phyloP scores from a whole-genome alignment of 1,140 invertebrate genomes.

The Meloidogyne exigua region DNA sequence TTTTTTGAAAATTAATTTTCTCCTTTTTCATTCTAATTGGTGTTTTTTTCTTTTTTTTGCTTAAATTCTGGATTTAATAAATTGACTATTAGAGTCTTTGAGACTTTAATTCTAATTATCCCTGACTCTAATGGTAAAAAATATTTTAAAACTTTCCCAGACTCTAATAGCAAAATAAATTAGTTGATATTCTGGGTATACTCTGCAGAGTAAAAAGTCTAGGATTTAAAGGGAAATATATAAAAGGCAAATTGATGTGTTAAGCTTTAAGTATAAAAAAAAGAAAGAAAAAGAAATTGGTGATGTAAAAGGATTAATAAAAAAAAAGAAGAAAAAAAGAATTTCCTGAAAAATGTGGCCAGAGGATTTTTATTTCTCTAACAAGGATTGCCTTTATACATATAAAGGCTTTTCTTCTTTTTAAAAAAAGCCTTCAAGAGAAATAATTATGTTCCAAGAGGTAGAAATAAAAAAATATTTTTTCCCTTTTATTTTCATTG shows the following conservation, averaged over 20 bases:
- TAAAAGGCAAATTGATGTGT: constrained; percentile 4
- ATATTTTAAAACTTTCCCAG: background rate
- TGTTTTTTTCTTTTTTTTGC: too few relatives aligned
- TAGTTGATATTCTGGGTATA: background rate
- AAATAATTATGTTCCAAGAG: too few relatives aligned
- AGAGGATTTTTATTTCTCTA: background rate
- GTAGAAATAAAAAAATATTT: background rate
- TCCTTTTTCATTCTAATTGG: background rate
- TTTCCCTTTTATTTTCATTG: too few relatives aligned
- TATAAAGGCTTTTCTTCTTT: background rate
- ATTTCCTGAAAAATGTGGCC: background rate
- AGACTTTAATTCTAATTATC: too few relatives aligned
- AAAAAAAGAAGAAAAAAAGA: background rate
- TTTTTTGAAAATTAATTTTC: background rate
- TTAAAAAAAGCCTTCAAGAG: background rate
- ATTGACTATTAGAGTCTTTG: too few relatives aligned
- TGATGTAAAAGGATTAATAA: background rate
- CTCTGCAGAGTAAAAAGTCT: background rate
- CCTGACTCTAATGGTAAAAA: too few relatives aligned
- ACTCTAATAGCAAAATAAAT: background rate
- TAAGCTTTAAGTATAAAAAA: background rate
- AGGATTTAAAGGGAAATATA: background rate
- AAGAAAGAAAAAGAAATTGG: background rate
- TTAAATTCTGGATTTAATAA: too few relatives aligned
- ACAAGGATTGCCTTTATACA: background rate